Percentiles rank a stretch among this genome's conserved stretches.
Conservation (phyloP, 2,888 invertebrate species). For the Zaprionus obscuricornis region DNA sequence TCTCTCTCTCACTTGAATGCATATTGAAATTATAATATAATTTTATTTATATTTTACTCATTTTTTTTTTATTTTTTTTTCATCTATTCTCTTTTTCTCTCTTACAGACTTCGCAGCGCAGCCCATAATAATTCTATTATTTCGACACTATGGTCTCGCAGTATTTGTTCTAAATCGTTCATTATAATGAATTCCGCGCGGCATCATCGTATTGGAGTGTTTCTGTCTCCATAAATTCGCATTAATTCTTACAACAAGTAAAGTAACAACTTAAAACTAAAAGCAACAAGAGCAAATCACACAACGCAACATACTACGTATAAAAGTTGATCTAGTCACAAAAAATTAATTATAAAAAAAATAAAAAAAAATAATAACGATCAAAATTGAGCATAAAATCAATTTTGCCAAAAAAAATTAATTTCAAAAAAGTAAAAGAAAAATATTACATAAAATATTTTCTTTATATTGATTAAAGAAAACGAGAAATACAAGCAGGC, state of each 20-base stretch:
- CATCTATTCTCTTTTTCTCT: not conserved
- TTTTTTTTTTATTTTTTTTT: not conserved
- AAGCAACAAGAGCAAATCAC: slow-evolving; percentile 24
- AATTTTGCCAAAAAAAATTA: not conserved
- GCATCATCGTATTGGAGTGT: slow-evolving; percentile 83
- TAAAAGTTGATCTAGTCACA: no score
- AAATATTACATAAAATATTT: not conserved
- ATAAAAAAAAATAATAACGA: slow-evolving; percentile 7
- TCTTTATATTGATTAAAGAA: slow-evolving; percentile 7
- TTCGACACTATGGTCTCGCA: slow-evolving; percentile 73
- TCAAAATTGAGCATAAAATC: not conserved
- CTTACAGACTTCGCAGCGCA: slow-evolving; percentile 50
- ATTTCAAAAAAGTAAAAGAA: not conserved
- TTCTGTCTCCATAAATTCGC: slow-evolving; percentile 82
- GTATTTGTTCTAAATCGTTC: slow-evolving; percentile 75
- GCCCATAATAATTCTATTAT: slow-evolving; percentile 30
- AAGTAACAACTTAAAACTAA: slow-evolving; percentile 15
- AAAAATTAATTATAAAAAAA: slow-evolving; percentile 5
- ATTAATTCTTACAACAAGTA: slow-evolving; percentile 15
- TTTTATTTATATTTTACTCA: not conserved
- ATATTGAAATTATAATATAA: no score
- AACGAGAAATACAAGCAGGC: slow-evolving; percentile 9
- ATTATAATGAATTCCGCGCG: slow-evolving; percentile 83
- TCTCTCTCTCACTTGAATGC: slow-evolving; percentile 8
- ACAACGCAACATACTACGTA: slow-evolving; percentile 17